Evolutionary conservation across 2,113 vertebrate genomes (phyloP).

Genomic region (Cyprinodon variegatus): DNA sequence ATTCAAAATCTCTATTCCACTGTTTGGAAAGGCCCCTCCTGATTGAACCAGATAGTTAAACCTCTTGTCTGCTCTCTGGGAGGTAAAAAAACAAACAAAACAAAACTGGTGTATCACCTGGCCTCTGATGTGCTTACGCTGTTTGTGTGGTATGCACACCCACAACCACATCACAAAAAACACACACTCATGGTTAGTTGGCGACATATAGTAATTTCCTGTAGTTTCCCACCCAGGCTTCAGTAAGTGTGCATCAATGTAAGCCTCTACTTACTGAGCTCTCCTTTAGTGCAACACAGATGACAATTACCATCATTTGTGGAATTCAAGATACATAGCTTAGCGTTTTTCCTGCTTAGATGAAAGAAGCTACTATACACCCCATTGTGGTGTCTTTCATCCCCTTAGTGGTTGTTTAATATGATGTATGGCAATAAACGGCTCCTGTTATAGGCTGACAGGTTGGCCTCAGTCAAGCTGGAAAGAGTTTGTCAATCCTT

Average conservation of each 20-base stretch:
- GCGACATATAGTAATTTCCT: slow-evolving; percentile 34
- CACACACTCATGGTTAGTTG: slow-evolving; percentile 1
- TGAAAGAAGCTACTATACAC: background rate
- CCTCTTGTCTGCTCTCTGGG: slow-evolving; percentile 48
- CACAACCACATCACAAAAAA: slow-evolving; percentile 12
- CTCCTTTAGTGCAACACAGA: background rate
- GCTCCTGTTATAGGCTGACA: slow-evolving; percentile 27
- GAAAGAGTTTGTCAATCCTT: slow-evolving; percentile 35
- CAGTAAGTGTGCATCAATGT: slow-evolving; percentile 15
- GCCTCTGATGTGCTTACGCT: slow-evolving; percentile 46
- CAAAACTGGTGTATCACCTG: slow-evolving; percentile 37
- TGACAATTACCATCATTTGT: slow-evolving; percentile 9
- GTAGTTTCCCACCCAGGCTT: slow-evolving; percentile 19
- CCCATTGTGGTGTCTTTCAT: background rate
- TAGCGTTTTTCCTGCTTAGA: background rate
- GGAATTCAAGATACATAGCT: background rate
- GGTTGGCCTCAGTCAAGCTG: slow-evolving; percentile 47
- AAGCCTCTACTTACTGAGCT: slow-evolving; percentile 1
- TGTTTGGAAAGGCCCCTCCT: slow-evolving; percentile 38
- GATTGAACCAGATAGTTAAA: slow-evolving; percentile 8
- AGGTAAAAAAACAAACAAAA: slow-evolving; percentile 49
- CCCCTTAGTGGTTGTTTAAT: background rate
- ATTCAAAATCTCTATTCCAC: slow-evolving; percentile 47
- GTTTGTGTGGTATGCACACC: slow-evolving; percentile 31
- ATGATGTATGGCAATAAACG: slow-evolving; percentile 2